Evolutionary conservation across 2,113 vertebrate genomes (phyloP), one percentile per base, ranked within the genome.

Genomic region (Ptilorrhoa leucosticta): DNA sequence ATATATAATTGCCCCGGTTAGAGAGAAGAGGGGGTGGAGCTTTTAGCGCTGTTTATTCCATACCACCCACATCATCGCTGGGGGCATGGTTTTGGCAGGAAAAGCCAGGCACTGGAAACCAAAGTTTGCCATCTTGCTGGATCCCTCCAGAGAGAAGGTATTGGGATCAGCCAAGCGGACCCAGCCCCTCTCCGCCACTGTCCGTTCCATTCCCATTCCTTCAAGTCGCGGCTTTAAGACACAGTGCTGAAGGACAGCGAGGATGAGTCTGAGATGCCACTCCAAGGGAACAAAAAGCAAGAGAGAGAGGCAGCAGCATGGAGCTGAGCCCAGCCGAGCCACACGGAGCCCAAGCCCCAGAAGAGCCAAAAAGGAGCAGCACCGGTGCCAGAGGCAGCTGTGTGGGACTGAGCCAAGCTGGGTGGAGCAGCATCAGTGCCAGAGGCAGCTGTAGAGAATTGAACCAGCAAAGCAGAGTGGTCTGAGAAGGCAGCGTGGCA

Each of bases 231-330:
- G 45, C 23, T 69, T 53, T 16, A 53, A 69, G 15, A 28, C 27
- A 28, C 10, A 0, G 47, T 20, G 73, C 28, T 78, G 64, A 87
- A 53, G 56, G 47, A 70, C 56, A 47, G 54, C 15, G 0, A 53
- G 1, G 3, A n/a, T 28, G 10, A 33, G 19, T 24, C 54, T 11
- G 39, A 45, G 28, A n/a, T 0, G 0, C n/a, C 13, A 6, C 84
- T 53, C 54, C 45, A 44, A 45, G 19, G 10, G 18, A 77, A 28
- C 11, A 77, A 60, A 68, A 33, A 3, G 8, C 31, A 58, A 33
- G 18, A 53, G 27, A 42, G 26, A 33, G 45, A 45, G 33, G 39
- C 28, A 87, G n/a, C 0, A 0, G 33, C 39, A 23, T 5, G 9
- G 33, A 45, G 39, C 28, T 2, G 7, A 69, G 19, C 23, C 47